These are phyloP conservation scores for Archocentrus centrarchus DNA, from an alignment of 2,113 vertebrate genomes.

Conservation along the genomic window DNA sequence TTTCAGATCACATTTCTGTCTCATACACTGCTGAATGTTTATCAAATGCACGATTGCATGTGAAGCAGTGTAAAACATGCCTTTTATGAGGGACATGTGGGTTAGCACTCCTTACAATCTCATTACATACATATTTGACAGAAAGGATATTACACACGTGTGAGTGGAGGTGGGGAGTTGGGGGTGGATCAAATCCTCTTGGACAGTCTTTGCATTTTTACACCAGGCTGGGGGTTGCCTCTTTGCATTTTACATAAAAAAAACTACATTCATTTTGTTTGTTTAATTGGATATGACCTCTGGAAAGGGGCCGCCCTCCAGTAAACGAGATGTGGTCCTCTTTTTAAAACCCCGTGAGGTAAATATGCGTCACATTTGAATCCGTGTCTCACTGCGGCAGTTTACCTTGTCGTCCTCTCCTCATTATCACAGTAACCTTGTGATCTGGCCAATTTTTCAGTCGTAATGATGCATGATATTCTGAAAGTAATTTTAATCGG, in stretches of 20 bases:
- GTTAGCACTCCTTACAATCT: conserved; percentile 27
- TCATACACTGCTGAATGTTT: conserved; percentile 6
- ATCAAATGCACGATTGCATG: conserved; percentile 20
- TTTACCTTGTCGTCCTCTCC: conserved; percentile 62
- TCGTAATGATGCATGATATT: conserved; percentile 65
- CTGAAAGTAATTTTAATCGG: conserved; percentile 65
- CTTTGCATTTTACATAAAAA: conserved; percentile 41
- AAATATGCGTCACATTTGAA: conserved; percentile 55
- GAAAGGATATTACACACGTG: conserved; percentile 40
- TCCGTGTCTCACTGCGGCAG: conserved; percentile 45
- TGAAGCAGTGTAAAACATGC: conserved; percentile 23
- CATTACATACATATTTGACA: conserved; percentile 60
- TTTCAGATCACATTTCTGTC: conserved; percentile 13
- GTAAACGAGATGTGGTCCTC: conserved; percentile 53
- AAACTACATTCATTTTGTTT: conserved; percentile 57
- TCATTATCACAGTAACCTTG: conserved; percentile 76
- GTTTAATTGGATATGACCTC: conserved; percentile 72
- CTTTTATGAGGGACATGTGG: neutral
- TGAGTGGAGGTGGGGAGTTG: neutral
- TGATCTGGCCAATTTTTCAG: conserved; percentile 60
- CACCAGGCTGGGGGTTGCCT: neutral
- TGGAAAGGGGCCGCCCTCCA: conserved; percentile 35
- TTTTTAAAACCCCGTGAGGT: conserved; percentile 41
- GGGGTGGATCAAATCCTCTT: conserved; percentile 29
- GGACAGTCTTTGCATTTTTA: conserved; percentile 46